Conservation (phyloP, 2,888 invertebrate genomes). For the Nemapogon koenigi region DNA sequence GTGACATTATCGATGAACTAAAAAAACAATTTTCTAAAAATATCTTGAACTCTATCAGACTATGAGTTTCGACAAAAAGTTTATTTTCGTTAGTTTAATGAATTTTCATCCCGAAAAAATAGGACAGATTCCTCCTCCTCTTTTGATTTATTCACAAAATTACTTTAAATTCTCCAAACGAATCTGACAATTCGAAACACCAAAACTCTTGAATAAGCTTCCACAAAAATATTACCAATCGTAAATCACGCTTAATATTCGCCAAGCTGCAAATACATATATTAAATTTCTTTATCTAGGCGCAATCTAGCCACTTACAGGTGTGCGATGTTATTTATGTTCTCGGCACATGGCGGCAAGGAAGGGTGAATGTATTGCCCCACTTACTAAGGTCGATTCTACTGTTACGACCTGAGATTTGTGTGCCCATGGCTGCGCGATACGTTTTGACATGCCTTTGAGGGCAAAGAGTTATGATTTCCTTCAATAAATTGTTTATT, state of each 20-base stretch:
- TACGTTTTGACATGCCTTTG: constrained; percentile 4
- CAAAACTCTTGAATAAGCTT: not conserved
- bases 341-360: constrained; percentile 39
- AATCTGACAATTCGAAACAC: not conserved
- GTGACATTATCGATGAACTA: too few relatives aligned
- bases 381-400: constrained; percentile 40
- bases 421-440: constrained; percentile 2
- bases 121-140: too few relatives aligned
- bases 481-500: too few relatives aligned
- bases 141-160: too few relatives aligned
- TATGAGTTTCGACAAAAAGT: too few relatives aligned
- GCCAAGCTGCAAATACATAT: constrained; percentile 17
- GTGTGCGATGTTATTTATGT: constrained; percentile 49
- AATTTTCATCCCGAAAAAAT: too few relatives aligned
- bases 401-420: constrained; percentile 21
- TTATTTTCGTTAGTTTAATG: too few relatives aligned
- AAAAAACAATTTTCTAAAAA: too few relatives aligned
- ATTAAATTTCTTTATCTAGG: constrained; percentile 51
- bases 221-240: not conserved
- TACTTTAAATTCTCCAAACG: too few relatives aligned
- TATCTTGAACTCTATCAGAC: too few relatives aligned
- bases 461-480: too few relatives aligned
- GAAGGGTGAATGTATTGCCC: constrained; percentile 44
- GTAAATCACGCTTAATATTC: constrained; percentile 7
- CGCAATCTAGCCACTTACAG: constrained; percentile 47